phyloP scores from a whole-genome alignment of 2,113 vertebrate species.

The Podarcis raffonei region DNA sequence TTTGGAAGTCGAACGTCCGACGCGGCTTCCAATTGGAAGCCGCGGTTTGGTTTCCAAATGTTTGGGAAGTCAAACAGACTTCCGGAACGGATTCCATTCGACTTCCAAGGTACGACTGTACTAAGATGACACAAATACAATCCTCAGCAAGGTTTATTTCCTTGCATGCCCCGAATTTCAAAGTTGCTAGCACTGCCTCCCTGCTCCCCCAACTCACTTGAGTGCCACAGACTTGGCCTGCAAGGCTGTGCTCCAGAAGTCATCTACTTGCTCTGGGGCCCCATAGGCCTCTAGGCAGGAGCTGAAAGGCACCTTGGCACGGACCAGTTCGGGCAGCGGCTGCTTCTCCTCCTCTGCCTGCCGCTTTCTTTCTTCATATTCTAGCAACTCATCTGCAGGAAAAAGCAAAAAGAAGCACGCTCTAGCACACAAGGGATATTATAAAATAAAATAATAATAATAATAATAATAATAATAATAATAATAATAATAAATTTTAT shows the following conservation, averaged over 20 bases:
- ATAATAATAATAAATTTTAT: too few species aligned
- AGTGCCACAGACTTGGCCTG: conserved; percentile 96
- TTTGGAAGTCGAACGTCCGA: too few species aligned
- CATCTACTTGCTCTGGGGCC: conserved; percentile 93
- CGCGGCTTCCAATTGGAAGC: too few species aligned
- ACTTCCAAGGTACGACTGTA: too few species aligned
- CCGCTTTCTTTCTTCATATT: conserved; percentile 91
- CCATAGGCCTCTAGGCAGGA: conserved; percentile 93
- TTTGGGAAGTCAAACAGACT: too few species aligned
- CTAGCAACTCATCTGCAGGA: conserved; percentile 88
- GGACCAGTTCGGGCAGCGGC: conserved; percentile 82
- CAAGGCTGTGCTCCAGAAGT: conserved; percentile 98
- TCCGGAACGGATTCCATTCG: too few species aligned
- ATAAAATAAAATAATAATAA: too few species aligned
- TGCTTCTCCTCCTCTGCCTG: conserved; percentile 88
- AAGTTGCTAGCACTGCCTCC: background rate
- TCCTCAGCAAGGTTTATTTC: too few species aligned
- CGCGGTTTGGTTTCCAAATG: too few species aligned
- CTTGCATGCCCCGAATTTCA: background rate
- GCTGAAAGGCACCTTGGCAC: conserved; percentile 94
- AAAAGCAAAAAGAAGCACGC: conserved; percentile 24
- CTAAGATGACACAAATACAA: too few species aligned
- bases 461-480: too few species aligned
- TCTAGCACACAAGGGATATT: too few species aligned
- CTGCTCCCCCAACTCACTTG: conserved; percentile 81